phyloP scores from a whole-genome alignment of 2,888 invertebrate species.

The Pammene aurita region DNA sequence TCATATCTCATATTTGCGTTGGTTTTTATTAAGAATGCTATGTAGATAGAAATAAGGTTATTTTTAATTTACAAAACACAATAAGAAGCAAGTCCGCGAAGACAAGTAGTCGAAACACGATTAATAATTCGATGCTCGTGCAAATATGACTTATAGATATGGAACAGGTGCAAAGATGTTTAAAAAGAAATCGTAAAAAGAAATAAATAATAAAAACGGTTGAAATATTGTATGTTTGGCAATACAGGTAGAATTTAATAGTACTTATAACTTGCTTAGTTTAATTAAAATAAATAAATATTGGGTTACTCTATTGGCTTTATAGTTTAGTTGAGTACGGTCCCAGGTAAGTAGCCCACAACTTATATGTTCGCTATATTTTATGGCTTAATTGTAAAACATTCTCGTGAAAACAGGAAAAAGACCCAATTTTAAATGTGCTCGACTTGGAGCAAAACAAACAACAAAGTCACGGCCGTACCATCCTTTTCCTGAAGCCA shows the following conservation, averaged over 20 bases:
- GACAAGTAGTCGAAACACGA: constrained; percentile 18
- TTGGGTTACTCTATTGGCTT: no score
- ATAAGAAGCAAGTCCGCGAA: not conserved
- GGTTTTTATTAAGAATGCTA: not conserved
- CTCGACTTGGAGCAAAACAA: no score
- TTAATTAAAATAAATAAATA: not conserved
- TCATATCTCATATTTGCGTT: not conserved
- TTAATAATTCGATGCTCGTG: constrained; percentile 26
- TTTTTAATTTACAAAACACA: not conserved
- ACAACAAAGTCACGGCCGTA: no score
- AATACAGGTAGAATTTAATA: constrained; percentile 12
- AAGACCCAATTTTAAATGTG: no score
- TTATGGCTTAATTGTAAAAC: no score
- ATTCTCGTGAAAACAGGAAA: no score
- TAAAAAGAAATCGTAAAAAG: constrained; percentile 15
- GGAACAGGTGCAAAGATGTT: constrained; percentile 37
- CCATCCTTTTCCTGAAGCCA: no score
- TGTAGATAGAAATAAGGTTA: not conserved
- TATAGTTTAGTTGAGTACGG: no score
- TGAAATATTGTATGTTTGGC: constrained; percentile 14
- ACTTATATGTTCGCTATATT: no score
- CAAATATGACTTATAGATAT: constrained; percentile 37
- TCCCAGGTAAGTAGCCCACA: no score
- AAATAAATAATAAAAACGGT: constrained; percentile 6
- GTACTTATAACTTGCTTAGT: not conserved